phyloP scores from a whole-genome alignment of 2,888 invertebrate species.

The Unio pictorum region DNA sequence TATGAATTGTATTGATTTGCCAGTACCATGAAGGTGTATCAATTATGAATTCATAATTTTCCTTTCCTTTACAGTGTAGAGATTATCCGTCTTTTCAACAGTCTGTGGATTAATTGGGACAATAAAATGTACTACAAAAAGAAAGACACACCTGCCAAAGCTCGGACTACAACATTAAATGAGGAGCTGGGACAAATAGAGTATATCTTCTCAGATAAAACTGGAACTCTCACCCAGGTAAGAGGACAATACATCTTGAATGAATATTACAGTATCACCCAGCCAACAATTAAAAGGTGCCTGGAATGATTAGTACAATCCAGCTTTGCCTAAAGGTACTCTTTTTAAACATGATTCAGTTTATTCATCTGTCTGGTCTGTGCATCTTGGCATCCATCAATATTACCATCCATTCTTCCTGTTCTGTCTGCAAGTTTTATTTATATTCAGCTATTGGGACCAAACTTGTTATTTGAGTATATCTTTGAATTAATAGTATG shows the following conservation, averaged over 20 bases:
- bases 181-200: slow-evolving; percentile 99
- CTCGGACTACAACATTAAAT: slow-evolving; percentile 97
- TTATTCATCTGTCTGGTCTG: too few relatives aligned
- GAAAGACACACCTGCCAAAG: slow-evolving; percentile 92
- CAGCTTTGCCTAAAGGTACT: too few relatives aligned
- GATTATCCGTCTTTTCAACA: slow-evolving; percentile 97
- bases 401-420: too few relatives aligned
- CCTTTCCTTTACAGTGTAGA: slow-evolving; percentile 75
- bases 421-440: too few relatives aligned
- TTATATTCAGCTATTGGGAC: too few relatives aligned
- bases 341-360: too few relatives aligned
- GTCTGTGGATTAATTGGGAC: slow-evolving; percentile 99
- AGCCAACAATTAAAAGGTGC: slow-evolving; percentile 65
- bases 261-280: slow-evolving; percentile 78
- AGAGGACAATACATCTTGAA: too few relatives aligned
- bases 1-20: not conserved
- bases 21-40: too few relatives aligned
- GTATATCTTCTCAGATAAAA: slow-evolving; percentile 99
- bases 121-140: slow-evolving; percentile 96
- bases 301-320: too few relatives aligned
- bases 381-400: too few relatives aligned
- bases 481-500: too few relatives aligned
- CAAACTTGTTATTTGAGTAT: too few relatives aligned
- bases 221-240: slow-evolving; percentile 94
- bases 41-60: not conserved